Conservation (phyloP, 1,140 invertebrate species). For the Cardiocondyla obscurior region DNA sequence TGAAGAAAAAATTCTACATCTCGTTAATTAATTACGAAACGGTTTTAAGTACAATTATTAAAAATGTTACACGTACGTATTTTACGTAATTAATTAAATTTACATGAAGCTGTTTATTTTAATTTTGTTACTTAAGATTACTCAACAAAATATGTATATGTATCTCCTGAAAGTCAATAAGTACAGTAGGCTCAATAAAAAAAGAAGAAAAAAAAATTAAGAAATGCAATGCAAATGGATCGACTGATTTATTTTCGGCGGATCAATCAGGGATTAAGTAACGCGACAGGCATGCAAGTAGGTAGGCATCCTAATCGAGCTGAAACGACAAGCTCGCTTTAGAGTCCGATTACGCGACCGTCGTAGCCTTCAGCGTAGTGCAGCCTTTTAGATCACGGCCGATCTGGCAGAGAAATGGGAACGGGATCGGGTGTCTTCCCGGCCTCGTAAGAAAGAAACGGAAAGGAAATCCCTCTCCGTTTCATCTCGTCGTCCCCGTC, state of each 20-base stretch:
- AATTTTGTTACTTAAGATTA: not conserved
- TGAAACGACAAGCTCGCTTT: conserved; percentile 12
- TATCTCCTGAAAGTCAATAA: not conserved
- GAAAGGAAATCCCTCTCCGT: conserved; percentile 53
- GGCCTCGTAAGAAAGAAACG: conserved; percentile 51
- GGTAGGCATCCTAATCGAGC: not conserved
- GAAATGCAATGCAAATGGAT: not conserved
- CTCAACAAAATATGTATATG: not conserved
- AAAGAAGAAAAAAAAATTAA: not conserved
- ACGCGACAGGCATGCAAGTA: not conserved
- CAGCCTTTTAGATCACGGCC: conserved; percentile 56
- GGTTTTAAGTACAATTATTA: not conserved
- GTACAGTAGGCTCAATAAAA: not conserved
- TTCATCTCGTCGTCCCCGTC: not conserved
- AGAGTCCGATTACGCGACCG: conserved; percentile 54
- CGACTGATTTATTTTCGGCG: not conserved
- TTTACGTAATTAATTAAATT: not conserved
- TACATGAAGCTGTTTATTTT: not conserved
- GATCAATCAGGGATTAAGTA: conserved; percentile 6
- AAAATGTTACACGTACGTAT: not conserved
- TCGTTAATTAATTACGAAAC: not conserved
- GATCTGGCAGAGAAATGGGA: conserved; percentile 58
- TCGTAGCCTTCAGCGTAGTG: conserved; percentile 27
- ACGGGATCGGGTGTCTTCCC: conserved; percentile 69
- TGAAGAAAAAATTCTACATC: not conserved